Percentiles rank a stretch among this genome's conserved stretches.
phyloP scores from a whole-genome alignment of 2,797 vertebrate species.

The Aldrovandia affinis region DNA sequence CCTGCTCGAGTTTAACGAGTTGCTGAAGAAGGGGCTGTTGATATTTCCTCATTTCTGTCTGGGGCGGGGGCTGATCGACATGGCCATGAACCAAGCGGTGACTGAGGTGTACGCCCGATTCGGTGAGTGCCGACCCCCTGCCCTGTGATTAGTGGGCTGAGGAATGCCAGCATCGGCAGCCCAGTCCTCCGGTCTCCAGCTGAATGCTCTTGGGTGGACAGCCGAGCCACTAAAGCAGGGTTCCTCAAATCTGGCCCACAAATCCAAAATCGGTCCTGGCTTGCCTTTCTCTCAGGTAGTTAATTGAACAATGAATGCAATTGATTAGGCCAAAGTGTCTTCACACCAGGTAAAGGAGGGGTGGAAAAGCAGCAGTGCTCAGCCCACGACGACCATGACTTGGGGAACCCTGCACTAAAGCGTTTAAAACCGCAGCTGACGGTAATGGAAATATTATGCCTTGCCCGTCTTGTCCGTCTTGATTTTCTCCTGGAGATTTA shows the following conservation, averaged over 20 bases:
- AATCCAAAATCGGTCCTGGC: too few relatives aligned
- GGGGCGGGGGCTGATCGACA: constrained; percentile 92
- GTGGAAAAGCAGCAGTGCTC: too few relatives aligned
- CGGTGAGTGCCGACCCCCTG: constrained; percentile 82
- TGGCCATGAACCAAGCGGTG: constrained; percentile 96
- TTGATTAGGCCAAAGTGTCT: too few relatives aligned
- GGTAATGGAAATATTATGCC: constrained; percentile 16
- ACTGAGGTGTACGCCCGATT: constrained; percentile 91
- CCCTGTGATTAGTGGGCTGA: constrained; percentile 7
- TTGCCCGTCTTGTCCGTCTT: constrained; percentile 7
- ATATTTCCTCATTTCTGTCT: constrained; percentile 96
- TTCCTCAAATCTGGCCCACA: too few relatives aligned
- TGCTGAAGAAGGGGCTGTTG: constrained; percentile 85
- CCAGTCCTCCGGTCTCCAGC: not conserved
- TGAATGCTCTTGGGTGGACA: not conserved
- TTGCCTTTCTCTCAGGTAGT: too few relatives aligned
- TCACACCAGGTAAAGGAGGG: too few relatives aligned
- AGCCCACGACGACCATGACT: too few relatives aligned
- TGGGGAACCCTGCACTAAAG: too few relatives aligned
- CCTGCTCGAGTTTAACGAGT: constrained; percentile 84
- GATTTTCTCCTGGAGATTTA: not conserved
- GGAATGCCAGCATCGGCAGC: not conserved
- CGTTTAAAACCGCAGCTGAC: not conserved
- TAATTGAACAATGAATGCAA: too few relatives aligned
- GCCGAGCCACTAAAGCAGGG: too few relatives aligned